A percentile compares a stretch with the other conserved stretches of the same genome.
These are phyloP conservation scores for Parazoanthus atlanticus DNA, from an alignment of 92 coral and sea anemone species.

Conservation along the genomic window DNA sequence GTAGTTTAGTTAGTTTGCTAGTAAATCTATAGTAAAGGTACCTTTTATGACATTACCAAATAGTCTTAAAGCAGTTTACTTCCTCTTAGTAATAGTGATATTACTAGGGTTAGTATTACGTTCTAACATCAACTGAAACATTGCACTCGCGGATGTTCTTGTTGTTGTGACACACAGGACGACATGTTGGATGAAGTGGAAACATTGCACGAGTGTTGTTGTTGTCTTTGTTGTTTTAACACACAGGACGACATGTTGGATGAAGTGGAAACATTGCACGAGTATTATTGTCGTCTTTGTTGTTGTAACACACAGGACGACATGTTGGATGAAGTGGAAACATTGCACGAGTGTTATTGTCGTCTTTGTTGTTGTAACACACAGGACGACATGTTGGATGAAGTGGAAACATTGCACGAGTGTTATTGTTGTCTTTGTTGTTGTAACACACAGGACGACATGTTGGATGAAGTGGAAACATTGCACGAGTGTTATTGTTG, in stretches of 20 bases:
- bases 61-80: too few species aligned
- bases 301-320: slow-evolving; percentile 69
- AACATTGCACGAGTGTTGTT: not conserved
- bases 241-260: slow-evolving; percentile 90
- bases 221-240: not conserved
- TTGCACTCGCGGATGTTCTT: not conserved
- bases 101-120: too few species aligned
- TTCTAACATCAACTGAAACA: too few species aligned
- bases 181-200: slow-evolving; percentile 89
- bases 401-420: slow-evolving; percentile 46
- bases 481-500: not conserved
- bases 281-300: not conserved
- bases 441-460: slow-evolving; percentile 73
- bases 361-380: not conserved
- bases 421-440: not conserved
- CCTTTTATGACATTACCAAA: too few species aligned
- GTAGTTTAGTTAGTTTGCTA: too few species aligned
- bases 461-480: slow-evolving; percentile 74
- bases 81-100: too few species aligned
- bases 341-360: not conserved
- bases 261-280: slow-evolving; percentile 41
- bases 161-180: slow-evolving; percentile 56
- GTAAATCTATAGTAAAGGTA: too few species aligned
- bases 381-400: slow-evolving; percentile 93
- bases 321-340: slow-evolving; percentile 77